Conservation (phyloP, 2,113 vertebrate species). For the Colinus virginianus region DNA sequence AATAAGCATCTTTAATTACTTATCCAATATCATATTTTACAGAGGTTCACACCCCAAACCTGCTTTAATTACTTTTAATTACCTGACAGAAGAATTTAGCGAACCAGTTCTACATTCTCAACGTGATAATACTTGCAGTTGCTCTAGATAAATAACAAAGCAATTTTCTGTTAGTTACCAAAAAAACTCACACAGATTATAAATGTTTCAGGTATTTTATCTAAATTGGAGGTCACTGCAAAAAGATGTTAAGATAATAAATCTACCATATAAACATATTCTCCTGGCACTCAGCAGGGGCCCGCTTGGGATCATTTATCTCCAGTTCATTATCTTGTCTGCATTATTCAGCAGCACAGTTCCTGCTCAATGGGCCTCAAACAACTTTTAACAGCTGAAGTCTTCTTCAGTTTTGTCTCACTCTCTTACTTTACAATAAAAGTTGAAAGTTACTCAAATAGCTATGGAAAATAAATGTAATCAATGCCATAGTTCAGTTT, state of each 20-base stretch:
- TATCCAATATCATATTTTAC: neutral
- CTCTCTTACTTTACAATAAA: slow-evolving; percentile 63
- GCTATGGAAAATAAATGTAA: slow-evolving; percentile 9
- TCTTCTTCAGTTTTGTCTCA: slow-evolving; percentile 78
- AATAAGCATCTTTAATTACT: neutral
- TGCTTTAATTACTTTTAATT: neutral
- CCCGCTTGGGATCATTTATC: slow-evolving; percentile 78
- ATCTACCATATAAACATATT: slow-evolving; percentile 81
- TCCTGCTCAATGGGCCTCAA: slow-evolving; percentile 81
- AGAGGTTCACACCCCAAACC: neutral
- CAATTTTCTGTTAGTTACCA: neutral
- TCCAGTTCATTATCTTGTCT: slow-evolving; percentile 81
- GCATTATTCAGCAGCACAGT: slow-evolving; percentile 85
- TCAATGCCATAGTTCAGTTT: neutral
- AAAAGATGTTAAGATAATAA: slow-evolving; percentile 83
- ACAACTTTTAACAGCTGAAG: slow-evolving; percentile 85
- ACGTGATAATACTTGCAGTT: neutral
- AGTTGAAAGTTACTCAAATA: slow-evolving; percentile 42
- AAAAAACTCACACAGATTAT: slow-evolving; percentile 61
- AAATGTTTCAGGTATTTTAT: slow-evolving; percentile 81
- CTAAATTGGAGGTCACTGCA: slow-evolving; percentile 84
- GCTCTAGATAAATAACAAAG: neutral
- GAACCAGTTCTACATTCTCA: neutral
- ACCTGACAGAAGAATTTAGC: neutral
- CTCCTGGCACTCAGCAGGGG: slow-evolving; percentile 74